These are phyloP conservation scores for Macrosoma leucophasiata DNA, from an alignment of 2,888 invertebrate genomes.

Conservation along the genomic window DNA sequence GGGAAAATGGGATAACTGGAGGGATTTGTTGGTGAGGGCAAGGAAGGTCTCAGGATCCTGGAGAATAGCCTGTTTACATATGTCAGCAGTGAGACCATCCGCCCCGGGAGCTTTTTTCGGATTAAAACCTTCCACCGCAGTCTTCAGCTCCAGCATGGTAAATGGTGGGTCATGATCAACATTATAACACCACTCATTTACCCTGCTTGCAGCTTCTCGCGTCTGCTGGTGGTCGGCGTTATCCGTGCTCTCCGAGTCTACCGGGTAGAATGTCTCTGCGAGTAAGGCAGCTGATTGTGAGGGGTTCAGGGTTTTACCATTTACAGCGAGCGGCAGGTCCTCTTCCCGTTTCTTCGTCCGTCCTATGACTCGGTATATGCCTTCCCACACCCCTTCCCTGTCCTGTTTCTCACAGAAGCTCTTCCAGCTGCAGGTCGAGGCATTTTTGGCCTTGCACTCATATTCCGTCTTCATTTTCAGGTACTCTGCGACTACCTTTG, in stretches of 20 bases:
- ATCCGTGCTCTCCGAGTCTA: too few relatives aligned
- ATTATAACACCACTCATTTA: neutral
- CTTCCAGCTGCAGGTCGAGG: conserved; percentile 7
- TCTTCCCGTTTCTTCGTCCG: too few relatives aligned
- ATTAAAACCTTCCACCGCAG: neutral
- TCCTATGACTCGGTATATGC: too few relatives aligned
- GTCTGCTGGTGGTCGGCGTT: neutral
- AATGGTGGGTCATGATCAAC: neutral
- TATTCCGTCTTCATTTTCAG: conserved; percentile 6
- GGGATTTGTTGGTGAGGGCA: too few relatives aligned
- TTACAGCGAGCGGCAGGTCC: too few relatives aligned
- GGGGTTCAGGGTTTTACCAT: too few relatives aligned
- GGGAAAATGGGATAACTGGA: too few relatives aligned
- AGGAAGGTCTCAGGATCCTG: neutral
- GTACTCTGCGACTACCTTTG: conserved; percentile 5
- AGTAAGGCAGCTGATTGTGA: too few relatives aligned
- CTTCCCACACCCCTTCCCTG: conserved; percentile 13
- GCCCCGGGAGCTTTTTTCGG: neutral
- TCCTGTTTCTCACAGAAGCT: conserved; percentile 12
- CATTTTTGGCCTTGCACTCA: neutral
- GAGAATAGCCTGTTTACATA: neutral
- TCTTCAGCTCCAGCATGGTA: neutral
- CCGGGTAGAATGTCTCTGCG: too few relatives aligned
- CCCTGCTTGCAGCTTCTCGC: neutral
- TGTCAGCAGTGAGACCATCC: neutral